Evolutionary conservation across 2,113 vertebrate genomes (phyloP).

Genomic region (Ginglymostoma cirratum): DNA sequence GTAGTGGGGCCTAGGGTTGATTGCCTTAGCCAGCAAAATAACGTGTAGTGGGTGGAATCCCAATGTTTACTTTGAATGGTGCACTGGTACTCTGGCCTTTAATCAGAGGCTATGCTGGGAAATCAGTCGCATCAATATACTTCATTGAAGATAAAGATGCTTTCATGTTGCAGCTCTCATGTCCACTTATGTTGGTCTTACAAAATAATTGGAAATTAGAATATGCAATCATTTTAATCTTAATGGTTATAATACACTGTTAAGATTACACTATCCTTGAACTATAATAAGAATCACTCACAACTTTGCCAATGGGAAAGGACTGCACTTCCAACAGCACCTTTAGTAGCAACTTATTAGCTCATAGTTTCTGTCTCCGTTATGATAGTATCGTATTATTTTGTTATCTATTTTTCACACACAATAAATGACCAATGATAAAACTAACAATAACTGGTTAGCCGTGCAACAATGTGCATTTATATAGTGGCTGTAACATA

Average conservation of each 20-base stretch:
- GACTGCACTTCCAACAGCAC: not conserved
- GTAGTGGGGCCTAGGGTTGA: no score
- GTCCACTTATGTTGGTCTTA: not conserved
- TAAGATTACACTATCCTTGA: not conserved
- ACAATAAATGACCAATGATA: not conserved
- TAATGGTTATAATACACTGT: not conserved
- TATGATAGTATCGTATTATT: not conserved
- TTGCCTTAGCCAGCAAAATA: not conserved
- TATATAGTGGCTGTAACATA: not conserved
- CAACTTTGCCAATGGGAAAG: not conserved
- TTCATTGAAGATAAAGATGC: not conserved
- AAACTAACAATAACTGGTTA: not conserved
- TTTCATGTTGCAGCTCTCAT: not conserved
- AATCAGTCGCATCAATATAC: constrained; percentile 5
- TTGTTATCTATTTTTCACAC: not conserved
- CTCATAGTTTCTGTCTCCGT: not conserved
- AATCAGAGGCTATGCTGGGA: not conserved
- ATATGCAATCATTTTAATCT: not conserved
- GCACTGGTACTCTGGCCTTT: not conserved
- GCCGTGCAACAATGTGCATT: not conserved
- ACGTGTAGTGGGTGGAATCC: not conserved
- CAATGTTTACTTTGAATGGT: not conserved
- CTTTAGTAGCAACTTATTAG: not conserved
- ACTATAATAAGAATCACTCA: not conserved
- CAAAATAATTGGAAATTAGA: not conserved